Evolutionary conservation across 2,113 vertebrate species (phyloP).

Genomic region (Colius striatus): DNA sequence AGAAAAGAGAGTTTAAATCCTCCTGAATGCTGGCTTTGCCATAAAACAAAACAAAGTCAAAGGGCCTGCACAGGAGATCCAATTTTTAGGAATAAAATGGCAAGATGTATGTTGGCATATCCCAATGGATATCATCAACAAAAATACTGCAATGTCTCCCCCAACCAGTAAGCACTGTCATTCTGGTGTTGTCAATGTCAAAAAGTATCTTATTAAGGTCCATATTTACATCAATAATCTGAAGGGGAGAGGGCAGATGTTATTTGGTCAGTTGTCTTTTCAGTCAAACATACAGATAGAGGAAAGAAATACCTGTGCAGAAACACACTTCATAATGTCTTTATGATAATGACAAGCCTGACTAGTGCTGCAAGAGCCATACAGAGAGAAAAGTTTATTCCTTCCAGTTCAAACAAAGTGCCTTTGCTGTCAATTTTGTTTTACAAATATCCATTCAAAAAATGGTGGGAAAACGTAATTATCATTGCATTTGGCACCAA

Average conservation of each 20-base stretch:
- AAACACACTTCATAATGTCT: background rate
- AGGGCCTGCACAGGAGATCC: too few species aligned
- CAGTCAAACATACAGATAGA: background rate
- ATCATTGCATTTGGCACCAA: too few species aligned
- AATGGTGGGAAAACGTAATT: too few species aligned
- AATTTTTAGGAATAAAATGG: too few species aligned
- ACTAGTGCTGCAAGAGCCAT: background rate
- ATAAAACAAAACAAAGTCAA: too few species aligned
- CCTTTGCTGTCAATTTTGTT: background rate
- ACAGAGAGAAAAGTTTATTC: background rate
- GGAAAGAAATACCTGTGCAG: background rate
- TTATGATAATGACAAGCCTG: background rate
- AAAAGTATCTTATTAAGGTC: constrained; percentile 71
- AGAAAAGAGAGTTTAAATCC: too few species aligned
- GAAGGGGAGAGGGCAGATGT: background rate
- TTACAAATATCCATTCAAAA: background rate
- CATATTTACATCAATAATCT: constrained; percentile 69
- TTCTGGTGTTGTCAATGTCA: constrained; percentile 76
- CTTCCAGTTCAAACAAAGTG: background rate
- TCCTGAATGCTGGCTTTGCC: too few species aligned
- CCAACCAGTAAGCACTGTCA: too few species aligned
- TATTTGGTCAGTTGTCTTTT: background rate
- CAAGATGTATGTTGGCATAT: too few species aligned
- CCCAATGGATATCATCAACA: too few species aligned
- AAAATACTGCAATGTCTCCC: too few species aligned